Conservation (phyloP, 2,113 vertebrate genomes). For the Malurus melanocephalus region DNA sequence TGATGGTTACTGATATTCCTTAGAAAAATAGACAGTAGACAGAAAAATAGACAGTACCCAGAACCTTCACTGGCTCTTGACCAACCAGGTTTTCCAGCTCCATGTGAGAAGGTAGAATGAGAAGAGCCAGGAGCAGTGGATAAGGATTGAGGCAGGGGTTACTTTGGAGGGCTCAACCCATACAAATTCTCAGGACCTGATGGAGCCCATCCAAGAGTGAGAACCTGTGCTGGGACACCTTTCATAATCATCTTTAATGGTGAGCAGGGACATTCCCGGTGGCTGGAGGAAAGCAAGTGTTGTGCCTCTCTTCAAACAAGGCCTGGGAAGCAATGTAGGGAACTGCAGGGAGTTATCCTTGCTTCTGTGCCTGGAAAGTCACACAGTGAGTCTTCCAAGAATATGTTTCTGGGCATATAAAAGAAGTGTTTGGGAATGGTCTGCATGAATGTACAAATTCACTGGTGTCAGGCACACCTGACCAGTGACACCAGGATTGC, state of each 20-base stretch:
- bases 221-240: not conserved
- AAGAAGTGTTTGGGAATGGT: not conserved
- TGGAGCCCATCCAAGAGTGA: not conserved
- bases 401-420: fast-evolving
- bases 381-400: not conserved
- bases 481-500: no score
- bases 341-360: not conserved
- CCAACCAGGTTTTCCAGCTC: not conserved
- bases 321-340: not conserved
- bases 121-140: not conserved
- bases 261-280: not conserved
- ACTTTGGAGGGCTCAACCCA: not conserved
- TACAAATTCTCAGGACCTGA: not conserved
- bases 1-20: not conserved
- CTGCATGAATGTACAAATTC: not conserved
- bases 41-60: no score
- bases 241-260: not conserved
- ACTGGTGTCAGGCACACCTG: not conserved
- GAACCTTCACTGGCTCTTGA: not conserved
- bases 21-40: not conserved
- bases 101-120: not conserved
- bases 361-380: not conserved
- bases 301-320: not conserved
- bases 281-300: not conserved
- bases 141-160: not conserved